These are phyloP conservation scores for Magallana gigas DNA, from an alignment of 1,140 invertebrate genomes.

Conservation along the genomic window DNA sequence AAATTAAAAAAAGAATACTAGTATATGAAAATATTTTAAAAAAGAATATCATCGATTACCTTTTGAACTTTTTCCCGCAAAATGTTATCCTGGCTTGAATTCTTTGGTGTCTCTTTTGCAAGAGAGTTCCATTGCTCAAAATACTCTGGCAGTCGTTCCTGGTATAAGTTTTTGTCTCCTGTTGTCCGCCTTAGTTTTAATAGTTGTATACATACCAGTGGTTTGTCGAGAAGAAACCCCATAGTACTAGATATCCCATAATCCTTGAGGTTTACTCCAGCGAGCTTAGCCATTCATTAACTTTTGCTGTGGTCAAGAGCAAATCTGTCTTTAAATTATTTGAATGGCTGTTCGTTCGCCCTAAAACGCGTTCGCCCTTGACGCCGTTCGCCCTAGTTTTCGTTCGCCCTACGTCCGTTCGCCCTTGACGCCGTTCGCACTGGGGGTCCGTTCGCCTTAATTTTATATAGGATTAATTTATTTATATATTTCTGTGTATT, in stretches of 20 bases:
- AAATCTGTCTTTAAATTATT: too few relatives aligned
- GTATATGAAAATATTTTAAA: too few relatives aligned
- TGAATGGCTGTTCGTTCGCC: too few relatives aligned
- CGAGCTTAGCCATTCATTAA: background rate
- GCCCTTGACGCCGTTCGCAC: too few relatives aligned
- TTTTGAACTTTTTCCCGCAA: slow-evolving; percentile 65
- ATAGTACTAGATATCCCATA: background rate
- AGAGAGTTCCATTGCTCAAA: slow-evolving; percentile 70
- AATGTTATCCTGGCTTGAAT: slow-evolving; percentile 54
- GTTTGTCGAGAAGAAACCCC: background rate
- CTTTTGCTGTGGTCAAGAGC: too few relatives aligned
- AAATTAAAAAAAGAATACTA: too few relatives aligned
- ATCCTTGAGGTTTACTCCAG: background rate
- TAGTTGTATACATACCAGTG: background rate
- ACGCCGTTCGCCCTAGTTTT: too few relatives aligned
- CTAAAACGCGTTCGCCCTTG: too few relatives aligned
- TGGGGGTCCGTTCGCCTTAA: too few relatives aligned
- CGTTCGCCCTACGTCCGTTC: too few relatives aligned
- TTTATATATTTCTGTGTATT: too few relatives aligned
- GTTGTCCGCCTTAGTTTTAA: background rate
- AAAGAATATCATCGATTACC: slow-evolving; percentile 50
- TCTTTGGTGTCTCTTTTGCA: slow-evolving; percentile 59
- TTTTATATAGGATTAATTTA: too few relatives aligned
- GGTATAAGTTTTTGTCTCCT: background rate
- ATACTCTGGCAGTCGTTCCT: slow-evolving; percentile 69